Base-by-base conservation (phyloP, 1,140 invertebrate species). In the Vanessa tameamea region DNA sequence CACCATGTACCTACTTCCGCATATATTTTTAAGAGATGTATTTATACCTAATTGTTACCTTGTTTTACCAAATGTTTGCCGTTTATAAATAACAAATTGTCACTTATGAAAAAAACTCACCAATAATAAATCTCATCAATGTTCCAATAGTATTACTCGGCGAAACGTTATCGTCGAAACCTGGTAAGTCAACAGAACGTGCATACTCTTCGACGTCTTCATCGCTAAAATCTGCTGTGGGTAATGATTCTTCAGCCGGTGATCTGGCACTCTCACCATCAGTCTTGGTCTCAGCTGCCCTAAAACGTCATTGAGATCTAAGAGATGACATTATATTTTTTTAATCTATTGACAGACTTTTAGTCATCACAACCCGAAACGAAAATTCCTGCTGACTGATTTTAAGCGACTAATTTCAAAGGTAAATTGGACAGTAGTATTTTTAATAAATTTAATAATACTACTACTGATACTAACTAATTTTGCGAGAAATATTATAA, bases 161-260 rank as follows among this genome's bases (percentile, higher is more conserved):
- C 0, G 97, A 97, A 4, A 97, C 95, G 81, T 97, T 97, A 81
- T 97, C 97, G 84, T 98, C 97, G 78, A 98, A 96, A 11, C 97
- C 96, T 16, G 96, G 96, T 37, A 97, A 93, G 85, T 97, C 96
- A 2, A 97, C 95, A 16, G 94, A 95, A 59, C 96, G 93, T 4
- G 96, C 95, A 94, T 96, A 96, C 59, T 95, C 93, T 84, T 97
- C 96, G 72, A 94, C 92, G 76, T 96, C 96, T 77, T 96, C 96
- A 84, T 97, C 96, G 75, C 95, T 96, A 47, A 95, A 94, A 78
- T 96, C 96, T 0, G 95, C 95, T 15, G 95, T 94, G 7, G 95
- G 94, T 55, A 94, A 85, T 0, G 83, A 85, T 68, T 84, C 83
- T 8, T 81, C 78, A 11, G 83, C 74, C 88, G 95, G 78, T 0